Percentiles rank a stretch among this genome's conserved stretches.
Evolutionary conservation across 2,113 vertebrate species (phyloP).

Genomic region (Gasterosteus nipponicus): DNA sequence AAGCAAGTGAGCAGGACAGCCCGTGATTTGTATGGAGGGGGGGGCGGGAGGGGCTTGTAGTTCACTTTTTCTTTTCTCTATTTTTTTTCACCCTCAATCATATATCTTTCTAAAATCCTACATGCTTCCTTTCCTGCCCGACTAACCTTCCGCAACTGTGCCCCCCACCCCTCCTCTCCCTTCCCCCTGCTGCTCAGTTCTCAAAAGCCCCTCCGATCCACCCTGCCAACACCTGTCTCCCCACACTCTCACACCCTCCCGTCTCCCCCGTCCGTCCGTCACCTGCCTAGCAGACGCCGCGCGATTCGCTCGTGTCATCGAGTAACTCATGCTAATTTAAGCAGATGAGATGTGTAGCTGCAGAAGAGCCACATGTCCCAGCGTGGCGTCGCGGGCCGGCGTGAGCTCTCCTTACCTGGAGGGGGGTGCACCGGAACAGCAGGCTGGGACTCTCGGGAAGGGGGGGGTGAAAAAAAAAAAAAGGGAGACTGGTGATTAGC

Average conservation of each 20-base stretch:
- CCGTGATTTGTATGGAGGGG: conserved; percentile 28
- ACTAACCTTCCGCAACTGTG: neutral
- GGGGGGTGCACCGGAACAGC: conserved; percentile 55
- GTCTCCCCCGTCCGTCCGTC: conserved; percentile 39
- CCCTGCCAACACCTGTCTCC: conserved; percentile 41
- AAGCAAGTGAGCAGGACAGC: conserved; percentile 34
- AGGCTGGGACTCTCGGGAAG: conserved; percentile 63
- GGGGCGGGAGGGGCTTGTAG: neutral
- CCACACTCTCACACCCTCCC: conserved; percentile 6
- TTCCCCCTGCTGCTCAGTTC: conserved; percentile 38
- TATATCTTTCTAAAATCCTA: conserved; percentile 16
- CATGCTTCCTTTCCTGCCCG: conserved; percentile 12
- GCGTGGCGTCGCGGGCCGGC: conserved; percentile 71
- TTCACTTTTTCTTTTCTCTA: conserved; percentile 6
- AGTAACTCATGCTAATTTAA: conserved; percentile 81
- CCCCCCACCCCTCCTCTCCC: neutral
- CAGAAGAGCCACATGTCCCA: conserved; percentile 72
- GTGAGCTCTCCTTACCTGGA: conserved; percentile 74
- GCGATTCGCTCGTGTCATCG: conserved; percentile 62
- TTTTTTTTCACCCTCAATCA: neutral
- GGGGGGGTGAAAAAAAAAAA: conserved; percentile 2
- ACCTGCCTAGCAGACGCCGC: conserved; percentile 45
- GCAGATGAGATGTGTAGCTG: conserved; percentile 79
- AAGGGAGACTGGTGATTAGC: conserved; percentile 40
- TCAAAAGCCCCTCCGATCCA: conserved; percentile 11